Percentiles rank a stretch among this genome's conserved stretches.
Evolutionary conservation across 2,797 vertebrate species (phyloP).

Genomic region (Betta splendens): DNA sequence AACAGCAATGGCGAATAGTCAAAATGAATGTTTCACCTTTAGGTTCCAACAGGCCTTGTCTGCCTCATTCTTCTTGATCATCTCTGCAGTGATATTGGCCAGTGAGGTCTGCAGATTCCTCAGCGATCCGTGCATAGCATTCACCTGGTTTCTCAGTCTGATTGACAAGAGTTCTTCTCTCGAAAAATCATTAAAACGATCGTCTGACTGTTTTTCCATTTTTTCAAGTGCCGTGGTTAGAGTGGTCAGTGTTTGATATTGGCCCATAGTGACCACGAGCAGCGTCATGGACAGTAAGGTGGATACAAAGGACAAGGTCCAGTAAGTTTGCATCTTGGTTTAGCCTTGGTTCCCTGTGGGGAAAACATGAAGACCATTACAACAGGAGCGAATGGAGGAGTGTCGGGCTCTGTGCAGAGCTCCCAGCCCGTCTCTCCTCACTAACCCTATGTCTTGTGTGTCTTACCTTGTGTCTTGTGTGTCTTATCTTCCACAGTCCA

Average conservation of each 20-base stretch:
- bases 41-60: constrained; percentile 8
- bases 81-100: fast-evolving
- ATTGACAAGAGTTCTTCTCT: fast-evolving
- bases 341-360: constrained; percentile 2
- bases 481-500: constrained; percentile 5
- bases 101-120: fast-evolving
- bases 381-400: background rate
- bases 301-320: background rate
- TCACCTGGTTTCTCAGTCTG: fast-evolving
- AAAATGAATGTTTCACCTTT: constrained; percentile 25
- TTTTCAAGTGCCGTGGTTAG: fast-evolving
- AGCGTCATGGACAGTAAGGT: background rate
- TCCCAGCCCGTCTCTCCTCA: background rate
- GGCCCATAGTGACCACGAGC: constrained; percentile 11
- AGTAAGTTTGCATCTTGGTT: constrained; percentile 9
- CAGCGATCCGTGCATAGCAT: fast-evolving
- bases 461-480: no score
- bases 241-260: background rate
- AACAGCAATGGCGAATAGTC: no score
- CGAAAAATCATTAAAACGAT: fast-evolving
- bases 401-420: background rate
- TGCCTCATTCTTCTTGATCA: constrained; percentile 2
- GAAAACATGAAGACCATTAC: background rate
- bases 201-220: fast-evolving
- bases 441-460: no score